Evolutionary conservation across 2,797 vertebrate genomes (phyloP), one percentile per base, ranked within the genome.

Genomic region (Leuciscus waleckii): DNA sequence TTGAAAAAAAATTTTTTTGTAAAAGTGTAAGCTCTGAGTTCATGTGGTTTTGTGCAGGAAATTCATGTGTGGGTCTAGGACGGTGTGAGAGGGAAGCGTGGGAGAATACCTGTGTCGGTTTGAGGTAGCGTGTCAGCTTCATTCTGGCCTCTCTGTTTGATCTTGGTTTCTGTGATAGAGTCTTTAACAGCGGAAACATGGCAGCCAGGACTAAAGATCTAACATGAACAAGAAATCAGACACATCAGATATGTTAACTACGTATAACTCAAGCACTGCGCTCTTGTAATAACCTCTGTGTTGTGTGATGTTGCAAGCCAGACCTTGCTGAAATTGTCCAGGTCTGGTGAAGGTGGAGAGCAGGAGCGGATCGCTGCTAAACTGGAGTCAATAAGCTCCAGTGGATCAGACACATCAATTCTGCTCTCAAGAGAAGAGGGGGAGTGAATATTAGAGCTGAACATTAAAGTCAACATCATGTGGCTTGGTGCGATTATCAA

Each of bases 241-340:
- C 35, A 41, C 4, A 10, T 61, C 23, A 61, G n/a, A 67, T 35
- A 78, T 61, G 54, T 26, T 61, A 41, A 26, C 8, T 29, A 16
- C 14, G 46, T 49, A 26, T 41, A 16, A 75, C 19, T 35, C 9
- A 35, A 76, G 75, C 54, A 41, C 14, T 13, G 43, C 21, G 26
- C 1, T 74, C 56, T 73, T 73, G 41, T 75, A n/a, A 39, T 39
- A 61, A 35, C 54, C 37, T 26, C 7, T 9, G 49, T 46, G n/a
- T 51, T 80, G 11, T 69, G 4, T 69, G 49, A 43, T 21, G 16
- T 19, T 29, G 13, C 11, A 46, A 41, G 13, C 11, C 69, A 39
- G 32, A 88, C 82, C 86, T 87, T 86, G 61, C 76, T 61, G 43
- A 88, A 79, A 67, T 70, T 46, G 49, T 90, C 89, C 79, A 85